phyloP scores from a whole-genome alignment of 1,140 invertebrate genomes.

The Philopotamus ludificatus region DNA sequence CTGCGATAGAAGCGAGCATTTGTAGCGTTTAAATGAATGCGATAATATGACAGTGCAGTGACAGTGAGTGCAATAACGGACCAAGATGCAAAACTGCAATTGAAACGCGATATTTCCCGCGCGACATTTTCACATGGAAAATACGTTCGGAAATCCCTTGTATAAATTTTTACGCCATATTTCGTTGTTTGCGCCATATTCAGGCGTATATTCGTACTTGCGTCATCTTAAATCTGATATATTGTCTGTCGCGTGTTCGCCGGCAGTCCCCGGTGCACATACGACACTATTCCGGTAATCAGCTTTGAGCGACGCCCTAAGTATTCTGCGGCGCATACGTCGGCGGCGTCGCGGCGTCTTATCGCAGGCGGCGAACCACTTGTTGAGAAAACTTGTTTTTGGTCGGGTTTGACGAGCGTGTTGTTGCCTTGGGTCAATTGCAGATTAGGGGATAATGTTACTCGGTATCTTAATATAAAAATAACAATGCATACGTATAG shows the following conservation, averaged over 20 bases:
- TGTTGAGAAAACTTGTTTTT: no score
- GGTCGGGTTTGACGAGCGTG: no score
- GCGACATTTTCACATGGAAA: no score
- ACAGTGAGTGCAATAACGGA: no score
- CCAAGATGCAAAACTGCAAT: no score
- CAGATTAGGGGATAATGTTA: no score
- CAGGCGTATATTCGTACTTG: background rate
- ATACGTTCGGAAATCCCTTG: background rate
- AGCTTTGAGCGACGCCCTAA: background rate
- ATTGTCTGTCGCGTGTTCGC: background rate
- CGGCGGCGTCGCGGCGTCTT: background rate
- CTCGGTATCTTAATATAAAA: no score
- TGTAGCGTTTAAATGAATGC: no score
- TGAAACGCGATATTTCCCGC: conserved; percentile 2
- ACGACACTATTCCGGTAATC: background rate
- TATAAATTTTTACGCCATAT: background rate
- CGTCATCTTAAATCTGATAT: background rate
- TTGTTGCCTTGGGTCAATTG: no score
- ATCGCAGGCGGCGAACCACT: background rate
- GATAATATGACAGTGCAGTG: no score
- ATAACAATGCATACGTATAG: no score
- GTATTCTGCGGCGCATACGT: background rate
- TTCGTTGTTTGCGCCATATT: background rate
- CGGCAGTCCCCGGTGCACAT: background rate
- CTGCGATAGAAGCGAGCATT: no score